phyloP scores from a whole-genome alignment of 2,888 invertebrate genomes.

The Trilocha varians region DNA sequence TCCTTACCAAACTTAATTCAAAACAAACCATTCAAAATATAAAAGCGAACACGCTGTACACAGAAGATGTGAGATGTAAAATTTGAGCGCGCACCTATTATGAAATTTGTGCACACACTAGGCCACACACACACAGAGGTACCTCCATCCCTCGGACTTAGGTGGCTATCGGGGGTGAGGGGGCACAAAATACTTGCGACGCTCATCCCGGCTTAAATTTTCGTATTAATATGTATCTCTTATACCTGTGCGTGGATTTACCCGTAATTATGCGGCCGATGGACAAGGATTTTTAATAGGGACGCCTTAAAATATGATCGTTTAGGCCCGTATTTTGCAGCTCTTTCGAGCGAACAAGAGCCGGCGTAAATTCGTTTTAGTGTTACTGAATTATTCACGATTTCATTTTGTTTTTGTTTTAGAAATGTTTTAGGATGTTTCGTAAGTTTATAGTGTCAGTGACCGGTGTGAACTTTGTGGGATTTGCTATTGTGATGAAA shows the following conservation, averaged over 20 bases:
- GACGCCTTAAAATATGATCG: neutral
- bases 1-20: no score
- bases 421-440: neutral
- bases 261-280: slow-evolving; percentile 42
- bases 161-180: slow-evolving; percentile 41
- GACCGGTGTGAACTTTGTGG: no score
- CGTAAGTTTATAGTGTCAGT: neutral
- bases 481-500: no score
- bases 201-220: slow-evolving; percentile 62
- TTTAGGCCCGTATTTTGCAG: neutral
- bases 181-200: slow-evolving; percentile 53
- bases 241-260: slow-evolving; percentile 48
- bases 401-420: neutral
- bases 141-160: slow-evolving; percentile 50
- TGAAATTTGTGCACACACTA: slow-evolving; percentile 61
- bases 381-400: neutral
- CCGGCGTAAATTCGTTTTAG: neutral
- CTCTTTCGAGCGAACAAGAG: neutral
- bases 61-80: slow-evolving; percentile 66
- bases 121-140: slow-evolving; percentile 33
- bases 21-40: neutral
- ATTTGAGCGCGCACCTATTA: slow-evolving; percentile 69
- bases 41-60: slow-evolving; percentile 39
- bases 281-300: slow-evolving; percentile 26
- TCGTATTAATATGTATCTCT: slow-evolving; percentile 69